These are phyloP conservation scores for Pteromalus puparum DNA, from an alignment of 1,140 invertebrate species.

Conservation along the genomic window DNA sequence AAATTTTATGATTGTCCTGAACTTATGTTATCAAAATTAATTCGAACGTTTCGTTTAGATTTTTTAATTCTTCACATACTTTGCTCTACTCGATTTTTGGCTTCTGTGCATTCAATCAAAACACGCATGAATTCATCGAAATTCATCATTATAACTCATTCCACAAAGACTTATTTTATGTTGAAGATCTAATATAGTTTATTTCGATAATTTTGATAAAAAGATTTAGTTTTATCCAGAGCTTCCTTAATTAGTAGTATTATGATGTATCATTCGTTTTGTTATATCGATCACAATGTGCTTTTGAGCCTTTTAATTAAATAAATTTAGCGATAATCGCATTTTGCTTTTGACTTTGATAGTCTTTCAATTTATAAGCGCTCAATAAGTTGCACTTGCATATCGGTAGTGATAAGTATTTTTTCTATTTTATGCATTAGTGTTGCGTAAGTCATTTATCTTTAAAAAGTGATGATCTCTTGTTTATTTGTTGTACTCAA, in stretches of 20 bases:
- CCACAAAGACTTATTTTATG: conserved; percentile 35
- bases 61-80: background rate
- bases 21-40: background rate
- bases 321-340: background rate
- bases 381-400: conserved; percentile 17
- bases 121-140: background rate
- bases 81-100: background rate
- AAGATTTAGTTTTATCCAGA: conserved; percentile 17
- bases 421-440: conserved; percentile 14
- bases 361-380: conserved; percentile 37
- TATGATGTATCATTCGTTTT: conserved; percentile 1
- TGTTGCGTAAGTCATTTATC: conserved; percentile 18
- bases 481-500: conserved; percentile 11
- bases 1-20: conserved; percentile 6
- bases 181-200: conserved; percentile 45
- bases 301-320: background rate
- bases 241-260: conserved; percentile 23
- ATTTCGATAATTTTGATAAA: conserved; percentile 36
- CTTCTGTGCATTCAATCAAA: conserved; percentile 1
- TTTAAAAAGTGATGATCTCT: conserved; percentile 37
- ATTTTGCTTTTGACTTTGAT: background rate
- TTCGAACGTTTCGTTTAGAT: background rate
- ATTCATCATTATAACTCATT: background rate
- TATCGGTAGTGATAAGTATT: background rate
- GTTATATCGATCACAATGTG: conserved; percentile 32